Base-by-base conservation (phyloP, 2,888 invertebrate genomes). In the Polyommatus iphigenia region DNA sequence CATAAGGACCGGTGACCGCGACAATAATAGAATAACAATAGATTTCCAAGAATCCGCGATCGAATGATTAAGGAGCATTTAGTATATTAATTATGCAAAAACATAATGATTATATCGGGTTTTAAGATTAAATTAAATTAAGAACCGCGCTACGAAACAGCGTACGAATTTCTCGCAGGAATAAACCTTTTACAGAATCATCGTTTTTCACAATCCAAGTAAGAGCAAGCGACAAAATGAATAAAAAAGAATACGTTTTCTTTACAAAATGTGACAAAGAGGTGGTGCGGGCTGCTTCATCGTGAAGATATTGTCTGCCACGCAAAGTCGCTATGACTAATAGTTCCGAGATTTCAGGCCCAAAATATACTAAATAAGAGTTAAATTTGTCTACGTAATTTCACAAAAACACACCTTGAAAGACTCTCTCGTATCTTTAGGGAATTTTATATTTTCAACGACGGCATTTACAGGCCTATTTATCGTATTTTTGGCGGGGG, bases 291-390 rank as follows among this genome's bases (percentile, higher is more conserved):
- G 90, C 91, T 89, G 90, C 90, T 87, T 88, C 89, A 89, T 86
- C 90, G 88, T 86, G 85, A 86, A 91, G 89, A 91, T 91, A 91
- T 91, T 90, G 89, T 91, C 89, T 85, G 88, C 87, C 90, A 90
- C 90, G 87, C 84, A 89, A 91, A 92, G 90, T 88, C 89, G 84
- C 84, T 82, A 81, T 89, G 90, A 91, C 87, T 91, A 91, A 91
- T 91, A 90, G 89, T 87, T 85, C 85, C 86, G 87, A 88, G 89
- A 90, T 87, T 87, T 86, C 85, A 86, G 84, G 85, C 89, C 88
- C 87, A 87, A 87, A 87, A 89, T 87, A 88, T 88, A 90, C 89
- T 89, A 90, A 89, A 87, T 87, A 86, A 86, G 86, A 88, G 85
- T 87, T 88, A 88, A 87, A 87, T 86, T 62, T 67, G 67, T 67